phyloP scores from a whole-genome alignment of 2,888 invertebrate species.

The Caenorhabditis sp. region DNA sequence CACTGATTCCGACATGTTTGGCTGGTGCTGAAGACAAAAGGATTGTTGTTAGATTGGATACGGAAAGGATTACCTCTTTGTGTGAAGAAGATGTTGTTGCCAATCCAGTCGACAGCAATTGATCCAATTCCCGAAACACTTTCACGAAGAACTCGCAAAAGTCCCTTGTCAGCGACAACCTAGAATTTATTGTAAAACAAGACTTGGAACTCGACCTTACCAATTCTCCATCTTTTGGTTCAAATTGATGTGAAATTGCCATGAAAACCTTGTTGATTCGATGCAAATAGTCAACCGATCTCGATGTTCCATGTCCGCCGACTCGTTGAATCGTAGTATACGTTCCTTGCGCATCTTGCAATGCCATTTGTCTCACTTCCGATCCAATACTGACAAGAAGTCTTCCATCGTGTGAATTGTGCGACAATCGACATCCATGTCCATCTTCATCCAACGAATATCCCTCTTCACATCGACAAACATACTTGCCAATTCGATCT shows the following conservation, averaged over 20 bases:
- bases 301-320: constrained; percentile 6
- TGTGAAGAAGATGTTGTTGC: constrained; percentile 46
- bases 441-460: constrained; percentile 45
- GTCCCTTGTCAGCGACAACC: constrained; percentile 18
- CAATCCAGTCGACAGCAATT: constrained; percentile 50
- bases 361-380: constrained; percentile 27
- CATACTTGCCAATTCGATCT: constrained; percentile 73
- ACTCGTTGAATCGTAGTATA: constrained; percentile 16
- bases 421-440: constrained; percentile 31
- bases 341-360: constrained; percentile 6
- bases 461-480: constrained; percentile 49
- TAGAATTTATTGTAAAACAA: background rate
- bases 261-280: constrained; percentile 15
- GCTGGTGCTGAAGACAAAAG: constrained; percentile 31
- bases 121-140: constrained; percentile 37
- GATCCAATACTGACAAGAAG: constrained; percentile 24
- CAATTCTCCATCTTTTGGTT: constrained; percentile 19
- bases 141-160: constrained; percentile 25
- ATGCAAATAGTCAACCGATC: constrained; percentile 14
- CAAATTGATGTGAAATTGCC: constrained; percentile 1
- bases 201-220: background rate
- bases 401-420: constrained; percentile 7
- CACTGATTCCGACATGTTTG: constrained; percentile 33
- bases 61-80: constrained; percentile 14
- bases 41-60: background rate